Evolutionary conservation across 2,113 vertebrate species (phyloP), one percentile per base, ranked within the genome.

Genomic region (Cichladusa arquata): DNA sequence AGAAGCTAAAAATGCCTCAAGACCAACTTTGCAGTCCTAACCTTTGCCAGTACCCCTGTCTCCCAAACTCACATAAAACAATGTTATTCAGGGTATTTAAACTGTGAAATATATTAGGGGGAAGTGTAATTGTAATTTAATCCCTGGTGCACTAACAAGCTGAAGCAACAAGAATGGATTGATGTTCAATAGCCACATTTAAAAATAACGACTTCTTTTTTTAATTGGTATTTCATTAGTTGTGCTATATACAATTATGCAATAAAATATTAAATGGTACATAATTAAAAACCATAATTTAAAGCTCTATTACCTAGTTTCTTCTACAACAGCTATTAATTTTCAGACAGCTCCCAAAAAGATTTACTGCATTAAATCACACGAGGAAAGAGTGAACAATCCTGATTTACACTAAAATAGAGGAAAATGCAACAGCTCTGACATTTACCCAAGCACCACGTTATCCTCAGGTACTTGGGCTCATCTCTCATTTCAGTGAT

Each of bases 401-500:
- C 29, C 62, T 70, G 60, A 92, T 86, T 93, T 95, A 95, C 92
- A 92, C 62, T 44, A 60, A 71, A 93, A 92, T 24, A 92, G 89
- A 92, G 57, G 80, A 71, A 95, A 95, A 96, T 54, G 60, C 83
- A 96, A 86, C 42, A 61, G 78, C 70, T 88, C 81, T 95, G 95
- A 93, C 95, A 83, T 95, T 96, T 97, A 96, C 92, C 82, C 81
- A 97, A 87, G 89, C 57, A 94, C 50, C 82, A 84, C 90, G 95
- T 86, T 92, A 93, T 95, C 92, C 93, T 95, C 71, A 90, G 92
- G 86, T 67, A 73, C 81, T 33, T 34, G 56, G 93, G 57, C 79
- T 96, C 95, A 69, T 96, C 92, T 95, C 96, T 97, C 93, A 96
- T 86, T 97, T 95, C 70, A 86, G 62, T 51, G 33, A 98, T 96